These are phyloP conservation scores for Falco novaeseelandiae DNA, from an alignment of 2,797 vertebrate species.

Conservation along the genomic window DNA sequence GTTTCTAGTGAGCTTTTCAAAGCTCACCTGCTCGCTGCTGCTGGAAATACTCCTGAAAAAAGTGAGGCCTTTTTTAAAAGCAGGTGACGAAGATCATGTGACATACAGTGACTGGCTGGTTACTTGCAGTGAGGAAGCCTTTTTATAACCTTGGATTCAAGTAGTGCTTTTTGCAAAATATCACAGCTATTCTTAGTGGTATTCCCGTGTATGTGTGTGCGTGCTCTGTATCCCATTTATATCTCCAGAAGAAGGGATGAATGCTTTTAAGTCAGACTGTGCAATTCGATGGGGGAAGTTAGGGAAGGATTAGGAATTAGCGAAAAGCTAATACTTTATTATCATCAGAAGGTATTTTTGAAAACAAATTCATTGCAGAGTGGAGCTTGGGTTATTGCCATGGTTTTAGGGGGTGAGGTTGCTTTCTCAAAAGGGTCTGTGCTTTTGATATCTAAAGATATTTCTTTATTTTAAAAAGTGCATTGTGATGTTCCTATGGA, in stretches of 20 bases:
- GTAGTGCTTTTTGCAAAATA: slow-evolving; percentile 51
- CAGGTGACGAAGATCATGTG: slow-evolving; percentile 7
- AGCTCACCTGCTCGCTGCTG: background rate
- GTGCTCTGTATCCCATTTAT: slow-evolving; percentile 1
- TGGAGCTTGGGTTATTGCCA: background rate
- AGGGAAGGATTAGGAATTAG: background rate
- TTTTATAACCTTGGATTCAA: slow-evolving; percentile 52
- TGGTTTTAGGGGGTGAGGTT: background rate
- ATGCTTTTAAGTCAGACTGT: background rate
- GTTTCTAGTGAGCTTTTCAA: slow-evolving; percentile 7
- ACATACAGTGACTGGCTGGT: background rate
- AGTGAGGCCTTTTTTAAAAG: slow-evolving; percentile 9
- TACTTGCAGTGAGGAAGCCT: slow-evolving; percentile 26
- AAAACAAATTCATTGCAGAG: background rate
- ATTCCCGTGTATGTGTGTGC: background rate
- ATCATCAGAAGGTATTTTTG: background rate
- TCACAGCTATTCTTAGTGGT: slow-evolving; percentile 51
- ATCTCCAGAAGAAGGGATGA: background rate
- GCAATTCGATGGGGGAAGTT: background rate
- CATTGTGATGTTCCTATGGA: slow-evolving; percentile 37
- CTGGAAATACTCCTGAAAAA: slow-evolving; percentile 1
- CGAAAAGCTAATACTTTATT: background rate
- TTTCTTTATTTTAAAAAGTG: background rate
- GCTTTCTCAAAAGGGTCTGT: background rate
- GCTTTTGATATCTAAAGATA: background rate